Base-by-base conservation (phyloP, 2,888 invertebrate species). In the Trachelus iudaicus region DNA sequence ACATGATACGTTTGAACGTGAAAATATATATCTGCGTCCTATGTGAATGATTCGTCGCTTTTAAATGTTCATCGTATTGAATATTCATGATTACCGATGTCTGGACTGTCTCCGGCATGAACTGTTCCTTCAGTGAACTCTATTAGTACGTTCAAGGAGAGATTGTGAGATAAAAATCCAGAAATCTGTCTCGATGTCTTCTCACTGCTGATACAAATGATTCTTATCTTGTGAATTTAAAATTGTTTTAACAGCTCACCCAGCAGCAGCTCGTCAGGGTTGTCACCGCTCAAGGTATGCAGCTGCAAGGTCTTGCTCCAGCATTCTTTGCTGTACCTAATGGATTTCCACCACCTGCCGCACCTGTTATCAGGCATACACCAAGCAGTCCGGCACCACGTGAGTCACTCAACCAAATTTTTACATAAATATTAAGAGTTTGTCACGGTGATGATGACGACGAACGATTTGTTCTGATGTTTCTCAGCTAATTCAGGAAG, bases 221-320 rank as follows among this genome's bases (percentile, higher is more conserved):
- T 23, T 23, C 23, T 56, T 56, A 56, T 23, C 56, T 56, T 23
- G 23, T 23, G 56, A 56, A 56, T 56, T 56, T 68, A 76, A 73
- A 68, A 37, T 82, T 76, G 33, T 34, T 73, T 82, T 88, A 88
- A 80, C 85, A 91, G 91, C 79, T 91, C 80, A 91, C 91, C 75
- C 93, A 92, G 74, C 94, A 94, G 83, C 94, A 94, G 80, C 88
- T 94, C 80, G 92, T 95, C 71, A 92, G 95, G 79, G 94, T 95
- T 78, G 92, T 95, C 73, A 94, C 94, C 75, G 92, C 93, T 30
- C 95, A 95, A 89, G 94, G 94, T 76, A 92, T 93, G 87, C 93
- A 94, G 90, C 92, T 94, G 83, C 91, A 93, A 85, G 92, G 91
- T 35, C 84, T 91, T 76, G 83, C 91, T 11, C 91, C 91, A 71